These are phyloP conservation scores for Clarias batrachus DNA, from an alignment of 2,113 vertebrate species.

Conservation along the genomic window DNA sequence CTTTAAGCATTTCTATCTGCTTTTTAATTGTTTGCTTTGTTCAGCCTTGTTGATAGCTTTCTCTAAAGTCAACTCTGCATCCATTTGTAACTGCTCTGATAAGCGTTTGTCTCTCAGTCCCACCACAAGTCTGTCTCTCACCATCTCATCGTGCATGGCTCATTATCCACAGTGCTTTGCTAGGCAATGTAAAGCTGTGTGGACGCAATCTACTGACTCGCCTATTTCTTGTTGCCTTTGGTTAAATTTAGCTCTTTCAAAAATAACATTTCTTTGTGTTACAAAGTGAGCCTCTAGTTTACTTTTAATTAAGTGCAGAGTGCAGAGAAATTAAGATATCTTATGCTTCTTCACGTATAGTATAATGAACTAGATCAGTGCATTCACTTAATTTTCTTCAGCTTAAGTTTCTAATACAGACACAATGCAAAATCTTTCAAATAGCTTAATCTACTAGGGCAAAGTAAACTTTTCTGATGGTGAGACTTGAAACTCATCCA, in stretches of 20 bases:
- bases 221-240: slow-evolving; percentile 12
- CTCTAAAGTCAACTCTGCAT: not conserved
- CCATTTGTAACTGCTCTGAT: not conserved
- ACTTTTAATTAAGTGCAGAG: not conserved
- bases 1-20: slow-evolving; percentile 4
- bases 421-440: slow-evolving; percentile 26
- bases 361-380: slow-evolving; percentile 6
- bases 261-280: not conserved
- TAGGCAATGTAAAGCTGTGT: slow-evolving; percentile 4
- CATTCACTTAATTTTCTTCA: slow-evolving; percentile 23
- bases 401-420: slow-evolving; percentile 20
- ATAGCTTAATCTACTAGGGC: not conserved
- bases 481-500: too few species aligned
- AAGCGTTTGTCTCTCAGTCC: slow-evolving; percentile 25
- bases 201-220: slow-evolving; percentile 31
- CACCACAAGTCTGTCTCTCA: slow-evolving; percentile 29
- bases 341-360: slow-evolving; percentile 17
- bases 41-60: not conserved
- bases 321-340: not conserved
- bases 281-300: not conserved
- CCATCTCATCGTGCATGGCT: slow-evolving; percentile 6
- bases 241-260: slow-evolving; percentile 15
- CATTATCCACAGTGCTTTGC: slow-evolving; percentile 6
- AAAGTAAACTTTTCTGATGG: too few species aligned
- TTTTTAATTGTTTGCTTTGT: slow-evolving; percentile 9